Conservation (phyloP, 2,113 vertebrate genomes). For the Nycticebus coucang region DNA sequence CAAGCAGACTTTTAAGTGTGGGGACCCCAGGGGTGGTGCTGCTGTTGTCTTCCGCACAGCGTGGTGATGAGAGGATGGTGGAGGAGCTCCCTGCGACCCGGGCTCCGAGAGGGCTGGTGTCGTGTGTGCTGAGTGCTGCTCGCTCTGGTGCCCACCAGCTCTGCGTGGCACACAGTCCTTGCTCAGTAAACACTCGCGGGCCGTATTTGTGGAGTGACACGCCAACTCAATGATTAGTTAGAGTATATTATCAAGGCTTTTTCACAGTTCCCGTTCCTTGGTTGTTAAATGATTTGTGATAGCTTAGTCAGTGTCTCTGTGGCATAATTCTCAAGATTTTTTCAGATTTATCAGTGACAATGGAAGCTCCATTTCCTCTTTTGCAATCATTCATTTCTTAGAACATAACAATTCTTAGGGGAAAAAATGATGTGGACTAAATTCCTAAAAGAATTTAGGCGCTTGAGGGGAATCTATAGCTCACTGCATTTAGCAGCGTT, state of each 20-base stretch:
- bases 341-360: conserved; percentile 78
- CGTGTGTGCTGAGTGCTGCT: not conserved
- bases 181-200: not conserved
- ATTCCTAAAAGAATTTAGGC: conserved; percentile 23
- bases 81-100: not conserved
- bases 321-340: conserved; percentile 76
- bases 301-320: conserved; percentile 74
- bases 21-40: not conserved
- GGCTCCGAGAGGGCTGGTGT: too few relatives aligned
- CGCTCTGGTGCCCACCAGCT: not conserved
- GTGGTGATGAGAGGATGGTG: too few relatives aligned
- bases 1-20: not conserved
- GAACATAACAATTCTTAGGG: not conserved
- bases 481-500: not conserved
- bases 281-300: conserved; percentile 79
- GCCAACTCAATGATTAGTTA: not conserved
- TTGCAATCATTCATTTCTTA: conserved; percentile 74
- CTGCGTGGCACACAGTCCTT: not conserved
- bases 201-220: not conserved
- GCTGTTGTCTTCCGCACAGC: accelerated
- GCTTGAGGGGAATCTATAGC: conserved; percentile 17
- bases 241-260: not conserved
- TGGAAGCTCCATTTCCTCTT: conserved; percentile 76
- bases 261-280: not conserved
- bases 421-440: not conserved